Conservation (phyloP, 2,113 vertebrate genomes). For the Mustela nigripes region DNA sequence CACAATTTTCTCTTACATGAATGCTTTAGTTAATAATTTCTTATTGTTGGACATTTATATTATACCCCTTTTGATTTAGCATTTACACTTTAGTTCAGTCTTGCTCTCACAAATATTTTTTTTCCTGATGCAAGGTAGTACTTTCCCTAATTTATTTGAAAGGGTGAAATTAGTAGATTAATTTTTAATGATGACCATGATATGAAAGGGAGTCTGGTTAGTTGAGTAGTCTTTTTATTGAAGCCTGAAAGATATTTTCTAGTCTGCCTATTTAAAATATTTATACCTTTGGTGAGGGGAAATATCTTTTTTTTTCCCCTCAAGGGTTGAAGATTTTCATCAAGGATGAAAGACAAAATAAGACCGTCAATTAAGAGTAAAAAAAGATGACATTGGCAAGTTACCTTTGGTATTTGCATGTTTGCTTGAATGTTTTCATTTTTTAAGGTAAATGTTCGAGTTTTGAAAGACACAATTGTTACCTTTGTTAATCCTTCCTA, state of each 20-base stretch:
- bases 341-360: constrained; percentile 76
- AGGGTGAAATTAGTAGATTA: constrained; percentile 79
- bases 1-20: neutral
- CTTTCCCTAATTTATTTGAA: constrained; percentile 67
- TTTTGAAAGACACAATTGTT: neutral
- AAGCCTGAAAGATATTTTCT: constrained; percentile 79
- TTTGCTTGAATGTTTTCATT: neutral
- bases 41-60: neutral
- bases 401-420: constrained; percentile 4
- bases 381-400: neutral
- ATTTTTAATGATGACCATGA: constrained; percentile 79
- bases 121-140: constrained; percentile 48
- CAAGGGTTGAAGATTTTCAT: constrained; percentile 75
- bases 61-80: constrained; percentile 46
- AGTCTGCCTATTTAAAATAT: constrained; percentile 85
- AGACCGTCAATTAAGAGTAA: constrained; percentile 33
- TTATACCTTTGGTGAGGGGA: constrained; percentile 78
- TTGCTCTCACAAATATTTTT: neutral
- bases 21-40: neutral
- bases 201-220: constrained; percentile 74
- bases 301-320: constrained; percentile 66
- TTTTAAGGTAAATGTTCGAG: neutral
- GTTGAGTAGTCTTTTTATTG: constrained; percentile 65
- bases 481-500: neutral
- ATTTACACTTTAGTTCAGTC: constrained; percentile 29